Conservation (phyloP, 2,113 vertebrate species). For the Nyctibius bracteatus region DNA sequence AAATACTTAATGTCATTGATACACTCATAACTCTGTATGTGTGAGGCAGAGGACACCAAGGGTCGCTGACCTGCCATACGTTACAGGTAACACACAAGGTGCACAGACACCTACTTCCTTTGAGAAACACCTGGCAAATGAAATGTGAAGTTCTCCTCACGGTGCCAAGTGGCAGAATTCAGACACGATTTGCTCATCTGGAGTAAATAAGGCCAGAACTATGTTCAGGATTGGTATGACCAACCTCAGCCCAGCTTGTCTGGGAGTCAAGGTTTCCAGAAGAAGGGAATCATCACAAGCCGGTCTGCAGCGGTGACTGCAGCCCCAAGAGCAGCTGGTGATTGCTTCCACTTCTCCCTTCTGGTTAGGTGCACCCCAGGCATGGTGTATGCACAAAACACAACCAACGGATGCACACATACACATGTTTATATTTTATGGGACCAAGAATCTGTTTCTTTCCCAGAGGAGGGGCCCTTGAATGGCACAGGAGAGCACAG, state of each 20-base stretch:
- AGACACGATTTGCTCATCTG: neutral
- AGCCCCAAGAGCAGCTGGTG: rapidly evolving
- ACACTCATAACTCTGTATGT: neutral
- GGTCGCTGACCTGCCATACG: neutral
- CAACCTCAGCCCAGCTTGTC: neutral
- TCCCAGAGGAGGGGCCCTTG: neutral
- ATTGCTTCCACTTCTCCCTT: neutral
- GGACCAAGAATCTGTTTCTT: neutral
- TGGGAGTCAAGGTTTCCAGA: neutral
- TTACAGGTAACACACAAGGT: neutral
- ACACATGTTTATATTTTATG: neutral
- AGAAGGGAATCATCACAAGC: neutral
- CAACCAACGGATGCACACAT: neutral
- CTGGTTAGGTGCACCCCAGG: rapidly evolving
- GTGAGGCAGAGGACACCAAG: neutral
- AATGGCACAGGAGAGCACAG: rapidly evolving
- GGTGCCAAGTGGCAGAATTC: neutral
- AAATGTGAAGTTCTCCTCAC: neutral
- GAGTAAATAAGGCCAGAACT: neutral
- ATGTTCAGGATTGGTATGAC: neutral
- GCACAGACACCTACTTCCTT: neutral
- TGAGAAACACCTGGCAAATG: neutral
- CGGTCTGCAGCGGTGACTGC: neutral
- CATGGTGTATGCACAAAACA: too few species aligned
- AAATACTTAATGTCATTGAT: neutral